These are phyloP conservation scores for Hiodon alosoides DNA, from an alignment of 2,113 vertebrate genomes.

Conservation along the genomic window DNA sequence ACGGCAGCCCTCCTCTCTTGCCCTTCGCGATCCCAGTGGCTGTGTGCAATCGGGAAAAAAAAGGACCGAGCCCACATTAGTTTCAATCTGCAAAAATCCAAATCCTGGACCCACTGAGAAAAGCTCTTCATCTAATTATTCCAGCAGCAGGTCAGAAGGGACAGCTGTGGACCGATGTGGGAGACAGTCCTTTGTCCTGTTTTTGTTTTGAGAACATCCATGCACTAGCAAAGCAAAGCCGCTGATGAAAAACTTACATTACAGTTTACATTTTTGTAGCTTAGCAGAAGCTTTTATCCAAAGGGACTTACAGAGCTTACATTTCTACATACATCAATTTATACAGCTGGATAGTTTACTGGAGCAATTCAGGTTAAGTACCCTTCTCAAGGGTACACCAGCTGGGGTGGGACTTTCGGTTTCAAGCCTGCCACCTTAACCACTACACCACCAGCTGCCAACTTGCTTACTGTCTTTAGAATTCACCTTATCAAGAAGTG, in stretches of 20 bases:
- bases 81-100: slow-evolving; percentile 19
- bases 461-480: too few relatives aligned
- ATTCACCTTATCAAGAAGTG: too few relatives aligned
- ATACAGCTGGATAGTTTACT: too few relatives aligned
- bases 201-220: background rate
- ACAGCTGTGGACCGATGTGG: background rate
- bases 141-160: background rate
- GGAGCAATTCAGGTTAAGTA: too few relatives aligned
- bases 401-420: too few relatives aligned
- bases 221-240: background rate
- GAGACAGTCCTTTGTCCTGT: background rate
- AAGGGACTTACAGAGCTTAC: too few relatives aligned
- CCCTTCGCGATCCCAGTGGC: slow-evolving; percentile 23
- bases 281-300: too few relatives aligned
- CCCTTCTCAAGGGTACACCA: too few relatives aligned
- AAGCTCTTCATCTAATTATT: slow-evolving; percentile 1
- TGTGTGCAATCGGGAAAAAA: slow-evolving; percentile 45
- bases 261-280: background rate
- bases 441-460: too few relatives aligned
- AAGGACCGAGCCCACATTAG: slow-evolving; percentile 20
- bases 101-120: slow-evolving; percentile 10
- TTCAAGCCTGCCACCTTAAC: too few relatives aligned
- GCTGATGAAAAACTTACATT: background rate
- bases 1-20: slow-evolving; percentile 21
- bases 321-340: too few relatives aligned